Conservation (phyloP, 2,888 invertebrate species). For the Charanyca ferruginea region DNA sequence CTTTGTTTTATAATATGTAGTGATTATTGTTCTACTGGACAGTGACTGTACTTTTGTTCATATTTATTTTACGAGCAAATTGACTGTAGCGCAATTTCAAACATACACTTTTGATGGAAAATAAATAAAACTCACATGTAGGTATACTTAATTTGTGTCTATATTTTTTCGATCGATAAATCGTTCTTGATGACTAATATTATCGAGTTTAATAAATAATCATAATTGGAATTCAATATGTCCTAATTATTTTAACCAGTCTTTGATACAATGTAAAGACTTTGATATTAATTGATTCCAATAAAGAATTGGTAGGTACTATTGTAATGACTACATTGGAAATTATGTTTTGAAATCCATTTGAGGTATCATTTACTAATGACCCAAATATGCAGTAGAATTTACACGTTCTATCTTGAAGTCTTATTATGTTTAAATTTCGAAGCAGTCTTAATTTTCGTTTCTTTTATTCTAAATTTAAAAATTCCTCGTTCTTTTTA, state of each 20-base stretch:
- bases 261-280: slow-evolving; percentile 35
- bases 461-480: slow-evolving; percentile 5
- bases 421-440: slow-evolving; percentile 12
- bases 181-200: too few species aligned
- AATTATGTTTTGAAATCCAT: slow-evolving; percentile 15
- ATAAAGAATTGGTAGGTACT: neutral
- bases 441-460: slow-evolving; percentile 23
- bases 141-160: too few species aligned
- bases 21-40: too few species aligned
- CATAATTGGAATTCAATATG: neutral
- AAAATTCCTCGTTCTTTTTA: neutral
- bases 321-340: neutral
- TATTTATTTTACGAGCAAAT: too few species aligned
- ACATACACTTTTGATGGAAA: too few species aligned
- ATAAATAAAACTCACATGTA: too few species aligned
- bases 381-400: neutral
- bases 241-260: slow-evolving; percentile 31
- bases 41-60: too few species aligned
- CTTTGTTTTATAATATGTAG: too few species aligned
- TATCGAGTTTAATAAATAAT: neutral
- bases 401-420: neutral
- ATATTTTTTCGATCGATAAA: too few species aligned
- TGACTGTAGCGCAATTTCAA: too few species aligned
- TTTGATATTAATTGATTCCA: slow-evolving; percentile 9
- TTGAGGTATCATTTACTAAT: neutral